Percentiles rank a stretch among this genome's conserved stretches.
These are phyloP conservation scores for Hermodice carunculata DNA, from an alignment of 2,888 invertebrate genomes.

Conservation along the genomic window DNA sequence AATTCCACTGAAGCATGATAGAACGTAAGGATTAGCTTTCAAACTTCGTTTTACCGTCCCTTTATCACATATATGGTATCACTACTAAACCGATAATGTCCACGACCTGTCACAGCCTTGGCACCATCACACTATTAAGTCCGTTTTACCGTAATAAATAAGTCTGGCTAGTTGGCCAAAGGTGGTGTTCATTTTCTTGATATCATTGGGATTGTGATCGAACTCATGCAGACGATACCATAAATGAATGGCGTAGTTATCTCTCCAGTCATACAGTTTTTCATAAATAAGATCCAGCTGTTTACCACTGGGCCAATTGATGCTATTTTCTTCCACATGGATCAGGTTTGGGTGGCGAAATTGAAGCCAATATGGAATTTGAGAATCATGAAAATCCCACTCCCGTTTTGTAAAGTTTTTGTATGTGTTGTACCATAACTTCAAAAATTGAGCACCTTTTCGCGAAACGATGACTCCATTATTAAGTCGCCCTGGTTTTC, in stretches of 20 bases:
- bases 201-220: conserved; percentile 9
- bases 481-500: conserved; percentile 33
- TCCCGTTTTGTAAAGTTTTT: conserved; percentile 40
- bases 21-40: too few species aligned
- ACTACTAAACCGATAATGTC: too few species aligned
- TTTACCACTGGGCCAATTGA: conserved; percentile 43
- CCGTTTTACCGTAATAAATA: conserved; percentile 18
- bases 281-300: conserved; percentile 39
- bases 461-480: conserved; percentile 50
- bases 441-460: conserved; percentile 46
- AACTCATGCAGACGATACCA: conserved; percentile 20
- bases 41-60: too few species aligned
- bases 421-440: conserved; percentile 49
- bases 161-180: conserved; percentile 17
- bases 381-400: conserved; percentile 48
- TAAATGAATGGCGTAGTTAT: conserved; percentile 49
- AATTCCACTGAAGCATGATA: too few species aligned
- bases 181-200: conserved; percentile 22
- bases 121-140: too few species aligned
- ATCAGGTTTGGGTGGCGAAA: conserved; percentile 40
- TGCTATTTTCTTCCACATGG: conserved; percentile 41
- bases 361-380: conserved; percentile 44
- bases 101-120: too few species aligned
- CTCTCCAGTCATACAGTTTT: conserved; percentile 41
- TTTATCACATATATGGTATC: too few species aligned